These are phyloP conservation scores for Camponotus vicinus DNA, from an alignment of 1,140 invertebrate species.

Conservation along the genomic window DNA sequence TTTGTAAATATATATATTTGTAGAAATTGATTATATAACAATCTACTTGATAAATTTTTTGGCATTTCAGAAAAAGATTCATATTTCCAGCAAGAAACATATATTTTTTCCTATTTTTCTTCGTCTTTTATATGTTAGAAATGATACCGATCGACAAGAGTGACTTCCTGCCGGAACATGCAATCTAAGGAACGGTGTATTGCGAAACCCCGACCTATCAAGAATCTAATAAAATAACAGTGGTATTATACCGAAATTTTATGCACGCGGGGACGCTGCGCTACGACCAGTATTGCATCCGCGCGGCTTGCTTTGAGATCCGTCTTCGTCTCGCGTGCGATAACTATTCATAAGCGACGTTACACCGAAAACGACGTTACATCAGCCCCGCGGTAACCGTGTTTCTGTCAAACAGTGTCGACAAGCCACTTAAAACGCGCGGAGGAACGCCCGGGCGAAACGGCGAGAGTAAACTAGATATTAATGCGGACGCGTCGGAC, in stretches of 20 bases:
- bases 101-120: conserved; percentile 5
- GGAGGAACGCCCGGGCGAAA: conserved; percentile 61
- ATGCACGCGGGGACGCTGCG: conserved; percentile 18
- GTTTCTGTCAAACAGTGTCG: conserved; percentile 76
- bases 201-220: background rate
- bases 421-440: conserved; percentile 73
- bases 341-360: conserved; percentile 76
- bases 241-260: background rate
- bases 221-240: conserved; percentile 48
- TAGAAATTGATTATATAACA: background rate
- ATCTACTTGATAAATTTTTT: conserved; percentile 2
- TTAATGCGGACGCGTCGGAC: conserved; percentile 73
- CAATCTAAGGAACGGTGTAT: background rate
- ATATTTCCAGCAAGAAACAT: background rate
- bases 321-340: conserved; percentile 66
- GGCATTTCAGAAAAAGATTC: background rate
- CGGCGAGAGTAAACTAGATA: conserved; percentile 74
- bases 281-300: conserved; percentile 14
- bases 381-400: conserved; percentile 73
- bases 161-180: conserved; percentile 19
- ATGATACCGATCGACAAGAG: conserved; percentile 4
- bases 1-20: background rate
- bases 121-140: background rate
- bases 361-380: conserved; percentile 70
- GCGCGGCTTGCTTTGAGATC: conserved; percentile 45